These are phyloP conservation scores for Laterallus jamaicensis DNA, from an alignment of 2,113 vertebrate genomes.

Conservation along the genomic window DNA sequence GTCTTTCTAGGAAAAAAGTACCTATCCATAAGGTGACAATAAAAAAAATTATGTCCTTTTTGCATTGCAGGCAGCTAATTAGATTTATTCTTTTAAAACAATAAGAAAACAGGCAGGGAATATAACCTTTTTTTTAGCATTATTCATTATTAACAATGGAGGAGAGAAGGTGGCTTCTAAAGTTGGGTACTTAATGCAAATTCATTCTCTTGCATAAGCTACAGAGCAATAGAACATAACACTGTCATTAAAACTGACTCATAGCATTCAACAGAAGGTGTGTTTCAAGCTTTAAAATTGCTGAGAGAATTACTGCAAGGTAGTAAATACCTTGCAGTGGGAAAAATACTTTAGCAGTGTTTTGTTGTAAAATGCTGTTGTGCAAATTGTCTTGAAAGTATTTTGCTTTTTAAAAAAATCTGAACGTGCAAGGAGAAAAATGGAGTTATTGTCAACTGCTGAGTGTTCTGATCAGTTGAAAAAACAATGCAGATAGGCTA, in stretches of 20 bases:
- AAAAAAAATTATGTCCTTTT: not conserved
- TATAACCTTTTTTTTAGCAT: constrained; percentile 19
- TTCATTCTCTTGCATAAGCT: constrained; percentile 69
- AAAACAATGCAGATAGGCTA: not conserved
- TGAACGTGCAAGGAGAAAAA: not conserved
- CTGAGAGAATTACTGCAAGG: constrained; percentile 52
- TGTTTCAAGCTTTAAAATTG: constrained; percentile 55
- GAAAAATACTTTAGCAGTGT: not conserved
- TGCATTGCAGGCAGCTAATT: not conserved
- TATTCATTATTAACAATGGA: constrained; percentile 55
- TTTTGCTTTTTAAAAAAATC: not conserved
- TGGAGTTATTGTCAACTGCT: not conserved
- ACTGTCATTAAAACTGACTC: constrained; percentile 73
- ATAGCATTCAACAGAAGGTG: constrained; percentile 67
- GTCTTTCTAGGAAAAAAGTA: not conserved
- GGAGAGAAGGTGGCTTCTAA: constrained; percentile 63
- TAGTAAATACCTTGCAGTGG: constrained; percentile 48
- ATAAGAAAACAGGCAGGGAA: not conserved
- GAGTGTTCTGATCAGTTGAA: not conserved
- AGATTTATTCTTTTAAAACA: constrained; percentile 33
- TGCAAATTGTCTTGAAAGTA: not conserved
- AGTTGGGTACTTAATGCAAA: constrained; percentile 67
- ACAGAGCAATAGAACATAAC: constrained; percentile 54
- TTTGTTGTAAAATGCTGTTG: not conserved
- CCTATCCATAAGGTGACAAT: not conserved